Evolutionary conservation across 1,140 invertebrate genomes (phyloP).

Genomic region (Cotesia typhae): DNA sequence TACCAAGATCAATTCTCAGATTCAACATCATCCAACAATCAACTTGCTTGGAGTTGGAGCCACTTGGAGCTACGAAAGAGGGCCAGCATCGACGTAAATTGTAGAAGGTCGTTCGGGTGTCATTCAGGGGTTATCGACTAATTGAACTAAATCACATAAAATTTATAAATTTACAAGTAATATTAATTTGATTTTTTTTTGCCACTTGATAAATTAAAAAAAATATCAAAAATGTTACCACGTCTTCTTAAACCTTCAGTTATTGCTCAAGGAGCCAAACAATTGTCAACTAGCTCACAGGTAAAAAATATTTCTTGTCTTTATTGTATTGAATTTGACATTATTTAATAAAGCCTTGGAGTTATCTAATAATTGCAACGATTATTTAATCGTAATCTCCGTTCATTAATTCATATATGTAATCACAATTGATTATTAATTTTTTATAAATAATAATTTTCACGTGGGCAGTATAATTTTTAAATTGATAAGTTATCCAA

Average conservation of each 20-base stretch:
- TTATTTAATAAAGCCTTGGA: not conserved
- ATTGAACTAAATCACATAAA: not conserved
- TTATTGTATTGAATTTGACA: not conserved
- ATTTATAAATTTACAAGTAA: not conserved
- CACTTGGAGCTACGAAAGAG: not conserved
- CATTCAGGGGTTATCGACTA: conserved; percentile 39
- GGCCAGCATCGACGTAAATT: not conserved
- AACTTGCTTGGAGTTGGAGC: not conserved
- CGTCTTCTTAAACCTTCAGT: conserved; percentile 53
- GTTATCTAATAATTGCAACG: not conserved
- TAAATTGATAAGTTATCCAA: conserved; percentile 2
- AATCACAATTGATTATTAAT: conserved; percentile 1
- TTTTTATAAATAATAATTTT: too few species aligned
- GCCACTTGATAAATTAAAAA: not conserved
- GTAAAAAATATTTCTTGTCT: conserved; percentile 43
- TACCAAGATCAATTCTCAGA: too few species aligned
- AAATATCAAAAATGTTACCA: conserved; percentile 52
- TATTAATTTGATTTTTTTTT: conserved; percentile 3
- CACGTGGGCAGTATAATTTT: not conserved
- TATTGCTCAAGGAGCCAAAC: conserved; percentile 53
- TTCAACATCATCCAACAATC: not conserved
- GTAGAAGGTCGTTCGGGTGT: conserved; percentile 34
- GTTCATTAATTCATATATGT: too few species aligned
- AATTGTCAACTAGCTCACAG: conserved; percentile 55
- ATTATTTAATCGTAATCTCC: not conserved